phyloP scores from a whole-genome alignment of 1,140 invertebrate genomes.

The Thereuonema tuberculata region DNA sequence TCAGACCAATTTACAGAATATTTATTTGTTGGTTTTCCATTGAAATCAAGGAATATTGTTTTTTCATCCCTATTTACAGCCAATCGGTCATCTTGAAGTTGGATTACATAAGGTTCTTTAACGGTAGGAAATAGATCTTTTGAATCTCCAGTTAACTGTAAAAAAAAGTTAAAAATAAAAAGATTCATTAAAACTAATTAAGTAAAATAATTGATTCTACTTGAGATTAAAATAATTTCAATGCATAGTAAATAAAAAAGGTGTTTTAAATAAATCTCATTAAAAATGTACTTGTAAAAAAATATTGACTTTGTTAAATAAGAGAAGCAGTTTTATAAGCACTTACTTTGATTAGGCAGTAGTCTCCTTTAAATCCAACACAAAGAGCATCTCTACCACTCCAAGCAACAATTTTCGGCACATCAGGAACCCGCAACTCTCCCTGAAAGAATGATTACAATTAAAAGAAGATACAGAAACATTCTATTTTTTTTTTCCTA shows the following conservation, averaged over 20 bases:
- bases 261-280: too few species aligned
- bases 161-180: constrained; percentile 1
- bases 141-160: constrained; percentile 39
- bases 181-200: neutral
- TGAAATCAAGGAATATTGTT: constrained; percentile 60
- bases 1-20: constrained; percentile 70
- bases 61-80: constrained; percentile 68
- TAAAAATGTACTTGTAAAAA: too few species aligned
- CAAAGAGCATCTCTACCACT: constrained; percentile 63
- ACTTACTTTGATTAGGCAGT: constrained; percentile 60
- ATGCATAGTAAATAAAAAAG: too few species aligned
- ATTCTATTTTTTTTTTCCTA: neutral
- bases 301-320: too few species aligned
- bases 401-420: constrained; percentile 74
- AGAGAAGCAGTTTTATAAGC: too few species aligned
- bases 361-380: constrained; percentile 71
- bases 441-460: constrained; percentile 30
- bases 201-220: too few species aligned
- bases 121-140: constrained; percentile 76
- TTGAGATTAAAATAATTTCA: too few species aligned
- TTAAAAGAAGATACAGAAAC: neutral
- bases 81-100: constrained; percentile 55
- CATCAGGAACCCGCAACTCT: constrained; percentile 64
- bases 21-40: constrained; percentile 50
- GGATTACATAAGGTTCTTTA: constrained; percentile 66